Conservation (phyloP, 2,888 invertebrate species). For the Venusia cambrica region DNA sequence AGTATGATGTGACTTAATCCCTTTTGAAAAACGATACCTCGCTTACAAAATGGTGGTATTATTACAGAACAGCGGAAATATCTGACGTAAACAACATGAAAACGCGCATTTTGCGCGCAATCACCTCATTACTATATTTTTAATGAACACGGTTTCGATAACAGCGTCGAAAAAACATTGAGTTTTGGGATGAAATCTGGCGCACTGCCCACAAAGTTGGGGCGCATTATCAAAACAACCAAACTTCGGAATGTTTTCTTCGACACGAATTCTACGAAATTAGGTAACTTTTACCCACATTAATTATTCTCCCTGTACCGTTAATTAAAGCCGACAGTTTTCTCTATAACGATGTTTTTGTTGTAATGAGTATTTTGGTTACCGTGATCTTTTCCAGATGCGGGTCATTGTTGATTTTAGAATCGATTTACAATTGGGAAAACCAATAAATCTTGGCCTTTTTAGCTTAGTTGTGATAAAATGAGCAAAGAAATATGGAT, state of each 20-base stretch:
- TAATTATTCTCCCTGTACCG: constrained; percentile 31
- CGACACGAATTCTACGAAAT: constrained; percentile 41
- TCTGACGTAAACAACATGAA: constrained; percentile 42
- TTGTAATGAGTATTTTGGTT: constrained; percentile 29
- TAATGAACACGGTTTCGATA: constrained; percentile 41
- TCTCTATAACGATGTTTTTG: constrained; percentile 22
- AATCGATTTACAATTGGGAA: background rate
- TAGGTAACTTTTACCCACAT: constrained; percentile 39
- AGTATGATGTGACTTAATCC: constrained; percentile 41
- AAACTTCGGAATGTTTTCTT: constrained; percentile 45
- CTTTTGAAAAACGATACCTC: constrained; percentile 52
- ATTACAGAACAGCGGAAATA: constrained; percentile 44
- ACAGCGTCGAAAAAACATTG: constrained; percentile 28
- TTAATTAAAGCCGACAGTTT: constrained; percentile 24
- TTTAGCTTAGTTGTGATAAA: no score
- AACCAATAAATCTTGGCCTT: background rate
- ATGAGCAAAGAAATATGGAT: no score
- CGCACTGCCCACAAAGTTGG: constrained; percentile 42
- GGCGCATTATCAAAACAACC: constrained; percentile 45
- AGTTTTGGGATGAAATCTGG: constrained; percentile 39
- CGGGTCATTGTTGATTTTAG: constrained; percentile 16
- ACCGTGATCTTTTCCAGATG: constrained; percentile 25
- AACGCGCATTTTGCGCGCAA: constrained; percentile 42
- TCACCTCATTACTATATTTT: constrained; percentile 50
- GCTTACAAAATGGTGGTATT: constrained; percentile 41